Evolutionary conservation across 2,888 invertebrate species (phyloP), one percentile per base, ranked within the genome.

Genomic region (Drosophila emarginata): DNA sequence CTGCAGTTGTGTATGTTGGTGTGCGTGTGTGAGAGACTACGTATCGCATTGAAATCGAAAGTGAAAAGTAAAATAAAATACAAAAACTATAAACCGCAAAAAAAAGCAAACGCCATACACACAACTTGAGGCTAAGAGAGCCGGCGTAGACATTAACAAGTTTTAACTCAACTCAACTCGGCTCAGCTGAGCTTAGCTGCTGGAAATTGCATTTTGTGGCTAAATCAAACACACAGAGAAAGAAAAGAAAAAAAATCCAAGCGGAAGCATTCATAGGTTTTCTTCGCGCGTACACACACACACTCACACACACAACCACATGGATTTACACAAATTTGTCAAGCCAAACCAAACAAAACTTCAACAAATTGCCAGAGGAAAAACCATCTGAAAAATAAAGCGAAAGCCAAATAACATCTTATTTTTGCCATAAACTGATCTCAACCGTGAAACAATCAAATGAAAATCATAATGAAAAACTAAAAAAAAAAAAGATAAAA

Each of bases 11-110:
- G 52, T 45, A 52, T 2, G 37, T 52, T 9, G 28, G 63, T 61
- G 54, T 64, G 67, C 61, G 53, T 61, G 60, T 56, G 56, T 70
- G 79, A 64, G 71, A 78, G 72, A 76, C 81, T 53, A 71, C 70
- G 67, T 72, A 61, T 80, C 74, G 77, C 78, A 85, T 79, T 66
- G 88, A 89, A 90, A 89, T 80, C 89, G 89, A 89, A 89, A 89
- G 90, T 89, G 87, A 89, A 88, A 80, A 78, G 79, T 51, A 67
- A 14, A 45, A 50, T 39, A 58, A 73, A 67, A 45, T 45, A 45
- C 21, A 12, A 21, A 45, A 45, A 45, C 45, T 21, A 45, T 21
- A 45, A 73, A 77, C 71, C 75, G 54, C 54, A 56, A 39, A 58
- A 73, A 66, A 59, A 61, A 73, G 45, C 79, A 58, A 39, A 21